Evolutionary conservation across 2,888 invertebrate species (phyloP), one percentile per base, ranked within the genome.

Genomic region (Diarsia dahlii): DNA sequence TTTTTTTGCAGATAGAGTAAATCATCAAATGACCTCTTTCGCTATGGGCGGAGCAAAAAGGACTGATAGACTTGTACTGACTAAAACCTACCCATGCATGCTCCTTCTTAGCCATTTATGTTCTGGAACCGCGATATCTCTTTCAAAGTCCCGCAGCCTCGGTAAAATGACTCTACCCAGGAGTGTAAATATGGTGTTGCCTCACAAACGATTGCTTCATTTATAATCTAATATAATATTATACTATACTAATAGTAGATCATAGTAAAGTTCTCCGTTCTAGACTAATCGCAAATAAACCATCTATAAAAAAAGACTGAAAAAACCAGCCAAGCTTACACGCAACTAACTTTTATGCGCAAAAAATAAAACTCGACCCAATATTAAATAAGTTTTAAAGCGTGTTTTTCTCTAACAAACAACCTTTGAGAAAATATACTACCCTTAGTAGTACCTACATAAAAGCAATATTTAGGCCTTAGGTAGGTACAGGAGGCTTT

Each of bases 401-500:
- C 39, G 12, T 78, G 68, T 82, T 83, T 82, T 79, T 78, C 46
- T 68, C 28, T 3, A 20, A 28, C n/a, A 64, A 64, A 68, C 18
- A 68, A 12, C 50, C 66, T 78, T 23, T 62, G 23, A 78, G 56
- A 76, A 34, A 60, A 13, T 78, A 54, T 69, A 69, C 58, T 52
- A 50, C 46, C 52, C 52, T 58, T 20, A 46, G 23, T 28, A 34
- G 28, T 20, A 56, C 28, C 28, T 2, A 28, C 39, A 65, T 80
- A 60, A 58, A 60, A 58, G 68, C 73, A 68, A 80, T 84, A 84
- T 80, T 84, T 68, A 68, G 54, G 60, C 48, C 45, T 72, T 68
- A 72, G 54, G 20, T 58, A 62, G 48, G 23, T 45, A 63, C n/a
- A 34, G 3, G 50, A n/a, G 56, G 52, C 34, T 64, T 84, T 71